These are phyloP conservation scores for Tortrix viridana DNA, from an alignment of 2,888 invertebrate species.

Conservation along the genomic window DNA sequence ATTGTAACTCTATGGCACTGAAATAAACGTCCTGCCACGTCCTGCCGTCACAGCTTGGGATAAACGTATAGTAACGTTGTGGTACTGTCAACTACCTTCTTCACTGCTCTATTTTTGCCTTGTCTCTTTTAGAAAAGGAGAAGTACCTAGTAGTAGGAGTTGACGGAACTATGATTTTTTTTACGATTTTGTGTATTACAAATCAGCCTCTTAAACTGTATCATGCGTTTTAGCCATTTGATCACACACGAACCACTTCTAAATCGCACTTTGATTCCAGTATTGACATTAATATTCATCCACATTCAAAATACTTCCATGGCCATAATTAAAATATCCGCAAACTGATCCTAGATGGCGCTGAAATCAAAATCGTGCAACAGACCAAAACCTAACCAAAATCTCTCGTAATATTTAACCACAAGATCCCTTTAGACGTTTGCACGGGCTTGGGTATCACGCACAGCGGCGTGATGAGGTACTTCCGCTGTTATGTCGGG, in stretches of 20 bases:
- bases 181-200: too few relatives aligned
- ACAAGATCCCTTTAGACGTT: conserved; percentile 58
- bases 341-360: conserved; percentile 7
- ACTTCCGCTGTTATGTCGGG: conserved; percentile 64
- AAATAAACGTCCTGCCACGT: background rate
- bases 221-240: background rate
- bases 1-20: background rate
- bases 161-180: too few relatives aligned
- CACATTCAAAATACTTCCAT: background rate
- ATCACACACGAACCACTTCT: too few relatives aligned
- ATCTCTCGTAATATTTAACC: conserved; percentile 65
- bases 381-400: conserved; percentile 52
- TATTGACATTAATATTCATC: background rate
- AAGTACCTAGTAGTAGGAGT: too few relatives aligned
- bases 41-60: too few relatives aligned
- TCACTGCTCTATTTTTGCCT: too few relatives aligned
- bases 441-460: conserved; percentile 57
- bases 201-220: too few relatives aligned
- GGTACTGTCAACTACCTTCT: too few relatives aligned
- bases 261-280: too few relatives aligned
- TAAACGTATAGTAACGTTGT: too few relatives aligned
- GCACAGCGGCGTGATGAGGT: conserved; percentile 66
- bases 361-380: conserved; percentile 34
- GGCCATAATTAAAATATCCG: background rate
- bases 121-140: too few relatives aligned